phyloP scores from a whole-genome alignment of 2,797 vertebrate species.

The Myiotriccus ornatus region DNA sequence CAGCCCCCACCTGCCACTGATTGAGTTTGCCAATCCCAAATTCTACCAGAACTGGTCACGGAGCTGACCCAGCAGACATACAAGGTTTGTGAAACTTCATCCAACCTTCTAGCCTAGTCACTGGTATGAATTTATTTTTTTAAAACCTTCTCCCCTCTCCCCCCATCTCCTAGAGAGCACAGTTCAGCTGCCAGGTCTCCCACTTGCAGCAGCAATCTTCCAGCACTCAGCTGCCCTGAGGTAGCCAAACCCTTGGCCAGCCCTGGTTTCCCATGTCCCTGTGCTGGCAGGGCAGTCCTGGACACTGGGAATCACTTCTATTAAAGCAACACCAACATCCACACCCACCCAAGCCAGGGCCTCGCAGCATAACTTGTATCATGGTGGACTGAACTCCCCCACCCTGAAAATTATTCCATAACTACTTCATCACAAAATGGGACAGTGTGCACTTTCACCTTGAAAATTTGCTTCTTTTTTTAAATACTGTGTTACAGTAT shows the following conservation, averaged over 20 bases:
- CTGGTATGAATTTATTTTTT: background rate
- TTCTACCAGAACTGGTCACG: background rate
- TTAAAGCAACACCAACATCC: accelerated
- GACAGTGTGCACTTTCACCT: accelerated
- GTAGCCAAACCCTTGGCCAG: accelerated
- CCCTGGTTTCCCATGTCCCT: accelerated
- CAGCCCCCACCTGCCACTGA: background rate
- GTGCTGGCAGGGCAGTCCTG: background rate
- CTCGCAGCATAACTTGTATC: too few species aligned
- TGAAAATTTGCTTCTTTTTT: background rate
- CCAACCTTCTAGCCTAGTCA: background rate
- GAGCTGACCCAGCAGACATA: accelerated
- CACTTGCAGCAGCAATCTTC: too few species aligned
- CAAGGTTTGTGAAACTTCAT: background rate
- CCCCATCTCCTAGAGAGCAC: background rate
- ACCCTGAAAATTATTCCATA: accelerated
- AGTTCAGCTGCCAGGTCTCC: background rate
- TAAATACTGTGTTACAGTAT: background rate
- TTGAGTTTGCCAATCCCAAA: background rate
- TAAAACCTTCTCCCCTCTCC: too few species aligned
- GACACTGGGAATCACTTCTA: accelerated
- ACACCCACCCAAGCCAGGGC: accelerated
- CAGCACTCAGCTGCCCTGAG: too few species aligned
- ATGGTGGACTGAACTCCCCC: too few species aligned
- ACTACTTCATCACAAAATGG: background rate